A percentile compares a stretch with the other conserved stretches of the same genome.
These are phyloP conservation scores for Lynx canadensis DNA, from an alignment of 2,113 vertebrate species.

Conservation along the genomic window DNA sequence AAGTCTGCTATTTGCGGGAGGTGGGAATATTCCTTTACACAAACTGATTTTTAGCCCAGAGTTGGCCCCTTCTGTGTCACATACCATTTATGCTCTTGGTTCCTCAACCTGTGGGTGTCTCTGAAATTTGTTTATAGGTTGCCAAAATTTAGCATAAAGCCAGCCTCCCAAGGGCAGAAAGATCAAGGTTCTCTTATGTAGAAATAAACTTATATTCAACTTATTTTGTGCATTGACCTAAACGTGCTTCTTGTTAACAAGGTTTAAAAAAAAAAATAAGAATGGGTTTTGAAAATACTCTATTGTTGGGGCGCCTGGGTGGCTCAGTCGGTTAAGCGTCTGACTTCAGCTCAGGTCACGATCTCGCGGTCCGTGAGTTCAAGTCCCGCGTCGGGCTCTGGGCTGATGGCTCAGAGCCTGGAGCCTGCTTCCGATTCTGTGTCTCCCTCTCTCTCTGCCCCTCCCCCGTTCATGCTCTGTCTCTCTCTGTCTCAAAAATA, in stretches of 20 bases:
- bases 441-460: too few species aligned
- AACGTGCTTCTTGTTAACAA: constrained; percentile 5
- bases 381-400: too few species aligned
- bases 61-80: not conserved
- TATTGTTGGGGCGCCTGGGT: not conserved
- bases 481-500: too few species aligned
- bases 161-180: not conserved
- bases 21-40: constrained; percentile 7
- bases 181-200: not conserved
- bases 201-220: constrained; percentile 33
- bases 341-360: too few species aligned
- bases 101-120: not conserved
- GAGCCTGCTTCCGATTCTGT: too few species aligned
- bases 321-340: too few species aligned
- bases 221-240: not conserved
- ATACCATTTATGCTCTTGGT: not conserved
- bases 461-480: too few species aligned
- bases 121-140: not conserved
- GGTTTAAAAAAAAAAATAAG: not conserved
- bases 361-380: too few species aligned
- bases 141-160: constrained; percentile 34
- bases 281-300: constrained; percentile 12
- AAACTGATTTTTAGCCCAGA: constrained; percentile 13
- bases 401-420: too few species aligned
- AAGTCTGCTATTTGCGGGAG: not conserved